Base-by-base conservation (phyloP, 2,888 invertebrate genomes). In the Xanthorhoe spadicearia region DNA sequence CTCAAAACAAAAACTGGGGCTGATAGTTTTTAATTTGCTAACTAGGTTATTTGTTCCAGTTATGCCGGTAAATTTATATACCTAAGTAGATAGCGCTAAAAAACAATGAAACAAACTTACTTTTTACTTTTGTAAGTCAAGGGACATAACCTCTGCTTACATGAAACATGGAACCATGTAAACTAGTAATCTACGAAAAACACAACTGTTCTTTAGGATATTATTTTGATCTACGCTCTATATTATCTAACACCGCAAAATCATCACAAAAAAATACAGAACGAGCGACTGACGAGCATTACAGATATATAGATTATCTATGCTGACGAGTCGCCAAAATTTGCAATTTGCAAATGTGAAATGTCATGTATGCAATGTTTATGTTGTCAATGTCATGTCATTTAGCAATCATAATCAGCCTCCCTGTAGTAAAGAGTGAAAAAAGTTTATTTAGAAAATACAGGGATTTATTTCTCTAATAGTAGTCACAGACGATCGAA, bases 141-240 rank as follows among this genome's bases (percentile, higher is more conserved):
- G 82, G 83, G 81, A 79, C 83, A 83, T 78, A 85, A 85, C 87
- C 87, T 91, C 91, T 90, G 90, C 90, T 70, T 78, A 76, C 79
- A 78, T 80, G 77, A 81, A 70, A 69, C 63, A 61, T 62, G 35
- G 70, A 51, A 51, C 23, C 19, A 52, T 43, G 51, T 18, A 52
- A 59, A 23, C 23, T 50, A 15, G 46, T 23, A 43, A 6, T 48
- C 48, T 17, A 6, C 17, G 17, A 15, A 48, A 15, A 5, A 17
- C 17, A 15, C 48, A 7, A 19, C 50, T 50, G 19, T 19, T 18
- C 10, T 10, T 10, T 23, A 19, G 4, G 7, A 7, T 15, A 48
- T 6, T 48, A 48, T 48, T 48, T n/a, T 15, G 15, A 8, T 48
- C 17, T 17, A 48, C 2, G 13, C 38, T 13, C 3, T 9, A 43